These are phyloP conservation scores for Hydractinia symbiolongicarpus DNA, from an alignment of 30 jellyfish, hydroid and myxozoan genomes.

Conservation along the genomic window DNA sequence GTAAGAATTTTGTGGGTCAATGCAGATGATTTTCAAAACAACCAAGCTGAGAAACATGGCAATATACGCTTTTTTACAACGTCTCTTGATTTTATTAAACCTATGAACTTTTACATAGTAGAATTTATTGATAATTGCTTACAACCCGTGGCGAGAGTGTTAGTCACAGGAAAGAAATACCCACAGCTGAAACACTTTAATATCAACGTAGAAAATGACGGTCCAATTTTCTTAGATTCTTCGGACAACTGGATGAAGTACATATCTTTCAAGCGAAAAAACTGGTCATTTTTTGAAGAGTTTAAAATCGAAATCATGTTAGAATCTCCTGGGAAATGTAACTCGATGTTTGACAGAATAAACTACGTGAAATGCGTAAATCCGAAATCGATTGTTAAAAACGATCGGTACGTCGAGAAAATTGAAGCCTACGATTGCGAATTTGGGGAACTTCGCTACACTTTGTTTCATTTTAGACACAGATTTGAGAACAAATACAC, in stretches of 20 bases:
- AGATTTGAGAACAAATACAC: not conserved
- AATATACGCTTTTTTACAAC: constrained; percentile 2
- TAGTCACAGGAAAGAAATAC: not conserved
- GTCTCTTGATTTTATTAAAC: not conserved
- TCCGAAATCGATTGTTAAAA: constrained; percentile 1
- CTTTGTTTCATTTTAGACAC: constrained; percentile 10
- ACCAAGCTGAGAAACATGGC: not conserved
- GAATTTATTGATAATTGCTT: constrained; percentile 3
- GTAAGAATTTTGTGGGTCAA: not conserved
- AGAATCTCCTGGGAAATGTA: not conserved
- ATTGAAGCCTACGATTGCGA: constrained; percentile 1
- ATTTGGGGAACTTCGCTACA: constrained; percentile 6
- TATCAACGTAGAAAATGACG: not conserved
- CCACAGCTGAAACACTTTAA: not conserved
- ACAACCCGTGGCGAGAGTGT: not conserved
- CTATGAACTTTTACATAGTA: not conserved
- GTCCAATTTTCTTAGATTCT: not conserved
- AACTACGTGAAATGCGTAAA: constrained; percentile 18
- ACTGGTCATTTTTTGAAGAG: constrained; percentile 1
- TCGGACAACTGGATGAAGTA: not conserved
- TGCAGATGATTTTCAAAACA: not conserved
- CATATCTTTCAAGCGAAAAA: not conserved
- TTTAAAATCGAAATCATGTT: not conserved
- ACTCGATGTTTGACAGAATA: not conserved
- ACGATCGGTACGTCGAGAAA: constrained; percentile 4